Conservation (phyloP, 2,888 invertebrate genomes). For the Dicyrtoma fusca region DNA sequence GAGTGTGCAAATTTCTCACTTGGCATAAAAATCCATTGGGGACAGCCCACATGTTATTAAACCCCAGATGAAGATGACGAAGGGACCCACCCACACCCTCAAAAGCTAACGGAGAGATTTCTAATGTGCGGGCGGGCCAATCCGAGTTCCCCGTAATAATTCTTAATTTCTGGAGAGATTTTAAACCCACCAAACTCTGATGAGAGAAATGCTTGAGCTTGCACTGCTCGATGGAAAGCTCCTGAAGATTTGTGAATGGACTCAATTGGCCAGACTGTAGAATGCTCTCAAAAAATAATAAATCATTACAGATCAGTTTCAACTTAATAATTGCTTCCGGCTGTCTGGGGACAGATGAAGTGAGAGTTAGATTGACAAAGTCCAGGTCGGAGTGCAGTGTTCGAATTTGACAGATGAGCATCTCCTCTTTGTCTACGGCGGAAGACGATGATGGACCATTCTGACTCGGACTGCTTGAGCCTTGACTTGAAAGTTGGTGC, state of each 20-base stretch:
- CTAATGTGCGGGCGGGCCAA: conserved; percentile 78
- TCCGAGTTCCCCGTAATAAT: conserved; percentile 77
- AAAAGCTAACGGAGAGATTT: conserved; percentile 74
- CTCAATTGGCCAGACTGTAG: conserved; percentile 51
- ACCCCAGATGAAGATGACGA: conserved; percentile 76
- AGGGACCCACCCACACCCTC: conserved; percentile 76
- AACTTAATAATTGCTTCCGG: conserved; percentile 48
- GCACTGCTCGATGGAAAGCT: conserved; percentile 74
- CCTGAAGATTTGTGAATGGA: conserved; percentile 62
- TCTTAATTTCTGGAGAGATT: conserved; percentile 69
- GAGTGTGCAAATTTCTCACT: conserved; percentile 66
- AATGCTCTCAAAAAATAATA: conserved; percentile 57
- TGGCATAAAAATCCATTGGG: conserved; percentile 75
- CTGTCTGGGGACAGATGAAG: conserved; percentile 38
- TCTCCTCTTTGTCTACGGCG: background rate
- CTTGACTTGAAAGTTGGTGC: background rate
- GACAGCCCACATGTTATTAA: conserved; percentile 79
- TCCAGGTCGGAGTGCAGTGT: conserved; percentile 52
- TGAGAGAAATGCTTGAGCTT: conserved; percentile 75
- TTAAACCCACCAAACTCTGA: conserved; percentile 70
- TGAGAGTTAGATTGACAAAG: conserved; percentile 51
- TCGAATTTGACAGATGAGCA: conserved; percentile 53
- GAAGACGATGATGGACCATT: too few relatives aligned
- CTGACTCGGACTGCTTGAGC: too few relatives aligned
- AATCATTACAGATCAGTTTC: conserved; percentile 58